Evolutionary conservation across 2,113 vertebrate species (phyloP), one percentile per base, ranked within the genome.

Genomic region (Pyxicephalus adspersus): DNA sequence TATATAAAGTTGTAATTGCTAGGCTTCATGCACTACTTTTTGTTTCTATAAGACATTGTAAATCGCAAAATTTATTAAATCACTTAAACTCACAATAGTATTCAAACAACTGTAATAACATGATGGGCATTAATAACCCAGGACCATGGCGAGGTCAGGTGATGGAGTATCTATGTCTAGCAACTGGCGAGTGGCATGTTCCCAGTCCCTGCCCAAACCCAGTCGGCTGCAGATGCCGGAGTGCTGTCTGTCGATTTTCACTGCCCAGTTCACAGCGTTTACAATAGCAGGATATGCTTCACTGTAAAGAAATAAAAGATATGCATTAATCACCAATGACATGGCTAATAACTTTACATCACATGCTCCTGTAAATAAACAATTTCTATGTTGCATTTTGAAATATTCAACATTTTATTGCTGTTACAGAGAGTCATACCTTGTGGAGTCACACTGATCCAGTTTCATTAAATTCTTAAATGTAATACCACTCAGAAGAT

Each of bases 181-280:
- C 9, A 96, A 88, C 83, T 93, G 91, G 34, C 92, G 93, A 9
- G 94, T 96, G 83, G 90, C 90, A 0, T 90, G 93, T 65, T 95
- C 92, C 91, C 93, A 96, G 82, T 92, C 90, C 83, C 85, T 80
- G 25, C 94, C 94, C 28, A 97, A 84, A 87, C 96, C 94, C 83
- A 94, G 92, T 17, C 90, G 85, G 76, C 88, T 92, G 87, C 85
- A 96, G 88, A 95, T 85, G 55, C 90, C 93, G 5, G 94, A 89
- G 85, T 96, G 95, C 81, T 86, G 89, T n/a, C 64, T 83, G 74
- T 97, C 94, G 9, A 87, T 90, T 91, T 84, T 91, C 87, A 88
- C 81, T 17, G 87, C 90, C 93, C 94, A 94, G 45, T 91, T 84
- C 74, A 80, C 87, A 0, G 94, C 94, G 83, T 84, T 91, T 84